Evolutionary conservation across 1,140 invertebrate genomes (phyloP).

Genomic region (Pemphigus obesinymphae): DNA sequence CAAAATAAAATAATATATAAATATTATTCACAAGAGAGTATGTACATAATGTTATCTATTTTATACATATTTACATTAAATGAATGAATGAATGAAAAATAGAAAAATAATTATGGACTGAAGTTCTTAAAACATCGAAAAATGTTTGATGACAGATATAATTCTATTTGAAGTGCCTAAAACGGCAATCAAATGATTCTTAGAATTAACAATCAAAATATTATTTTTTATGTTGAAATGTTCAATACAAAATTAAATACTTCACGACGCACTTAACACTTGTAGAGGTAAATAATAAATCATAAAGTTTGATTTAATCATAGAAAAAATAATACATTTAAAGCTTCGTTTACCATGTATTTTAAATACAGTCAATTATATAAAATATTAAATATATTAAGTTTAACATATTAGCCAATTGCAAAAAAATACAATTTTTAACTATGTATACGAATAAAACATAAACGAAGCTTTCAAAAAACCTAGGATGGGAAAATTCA

Average conservation of each 20-base stretch:
- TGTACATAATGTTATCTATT: constrained; percentile 22
- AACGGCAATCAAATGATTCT: not conserved
- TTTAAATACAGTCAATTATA: not conserved
- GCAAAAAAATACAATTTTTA: not conserved
- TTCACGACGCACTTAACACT: constrained; percentile 9
- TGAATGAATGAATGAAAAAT: constrained; percentile 8
- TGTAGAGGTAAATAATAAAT: constrained; percentile 4
- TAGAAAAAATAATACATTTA: not conserved
- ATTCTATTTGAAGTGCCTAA: not conserved
- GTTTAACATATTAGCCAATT: too few relatives aligned
- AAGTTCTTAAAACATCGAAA: constrained; percentile 26
- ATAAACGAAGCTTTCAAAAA: constrained; percentile 3
- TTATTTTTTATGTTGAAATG: not conserved
- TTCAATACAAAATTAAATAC: constrained; percentile 33
- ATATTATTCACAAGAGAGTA: constrained; percentile 32
- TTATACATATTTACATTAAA: constrained; percentile 28
- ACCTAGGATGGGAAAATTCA: not conserved
- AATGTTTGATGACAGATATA: constrained; percentile 16
- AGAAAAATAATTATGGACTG: constrained; percentile 8
- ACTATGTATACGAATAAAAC: not conserved
- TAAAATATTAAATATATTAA: not conserved
- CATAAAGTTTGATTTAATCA: constrained; percentile 1
- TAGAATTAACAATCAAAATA: constrained; percentile 38
- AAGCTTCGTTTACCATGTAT: constrained; percentile 5
- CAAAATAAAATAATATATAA: constrained; percentile 30